Evolutionary conservation across 2,888 invertebrate genomes (phyloP).

Genomic region (Metallyticus violacea): DNA sequence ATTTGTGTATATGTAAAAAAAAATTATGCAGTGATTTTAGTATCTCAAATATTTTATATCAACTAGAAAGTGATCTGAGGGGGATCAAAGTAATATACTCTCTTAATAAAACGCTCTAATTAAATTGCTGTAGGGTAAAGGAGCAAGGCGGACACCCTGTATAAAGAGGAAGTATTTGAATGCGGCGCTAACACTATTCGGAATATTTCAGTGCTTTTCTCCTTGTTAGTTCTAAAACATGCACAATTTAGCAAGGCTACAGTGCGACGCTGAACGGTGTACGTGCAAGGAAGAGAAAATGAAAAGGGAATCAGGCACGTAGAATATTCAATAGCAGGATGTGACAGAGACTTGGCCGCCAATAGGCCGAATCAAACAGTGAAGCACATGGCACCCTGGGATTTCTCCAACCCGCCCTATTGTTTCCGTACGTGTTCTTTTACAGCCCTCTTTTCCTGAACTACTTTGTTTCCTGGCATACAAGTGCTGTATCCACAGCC

Average conservation of each 20-base stretch:
- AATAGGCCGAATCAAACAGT: not conserved
- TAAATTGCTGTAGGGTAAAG: too few relatives aligned
- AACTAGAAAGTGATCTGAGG: too few relatives aligned
- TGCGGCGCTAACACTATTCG: too few relatives aligned
- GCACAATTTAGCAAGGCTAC: not conserved
- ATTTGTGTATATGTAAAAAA: too few relatives aligned
- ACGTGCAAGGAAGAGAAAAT: not conserved
- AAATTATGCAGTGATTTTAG: too few relatives aligned
- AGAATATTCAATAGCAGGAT: slow-evolving; percentile 10
- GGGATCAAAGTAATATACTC: too few relatives aligned
- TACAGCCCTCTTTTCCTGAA: not conserved
- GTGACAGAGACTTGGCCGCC: not conserved
- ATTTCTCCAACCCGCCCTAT: not conserved
- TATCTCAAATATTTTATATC: too few relatives aligned
- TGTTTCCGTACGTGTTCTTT: not conserved
- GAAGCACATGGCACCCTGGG: not conserved
- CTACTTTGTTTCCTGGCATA: not conserved
- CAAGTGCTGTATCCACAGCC: too few relatives aligned
- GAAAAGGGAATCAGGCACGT: slow-evolving; percentile 10
- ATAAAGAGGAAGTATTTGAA: too few relatives aligned
- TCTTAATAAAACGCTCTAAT: too few relatives aligned
- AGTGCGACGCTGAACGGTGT: not conserved
- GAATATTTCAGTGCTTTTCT: not conserved
- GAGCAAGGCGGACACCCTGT: too few relatives aligned
- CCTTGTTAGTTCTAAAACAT: not conserved